These are phyloP conservation scores for Cremastinae sp. DNA, from an alignment of 2,888 invertebrate genomes.

Conservation along the genomic window DNA sequence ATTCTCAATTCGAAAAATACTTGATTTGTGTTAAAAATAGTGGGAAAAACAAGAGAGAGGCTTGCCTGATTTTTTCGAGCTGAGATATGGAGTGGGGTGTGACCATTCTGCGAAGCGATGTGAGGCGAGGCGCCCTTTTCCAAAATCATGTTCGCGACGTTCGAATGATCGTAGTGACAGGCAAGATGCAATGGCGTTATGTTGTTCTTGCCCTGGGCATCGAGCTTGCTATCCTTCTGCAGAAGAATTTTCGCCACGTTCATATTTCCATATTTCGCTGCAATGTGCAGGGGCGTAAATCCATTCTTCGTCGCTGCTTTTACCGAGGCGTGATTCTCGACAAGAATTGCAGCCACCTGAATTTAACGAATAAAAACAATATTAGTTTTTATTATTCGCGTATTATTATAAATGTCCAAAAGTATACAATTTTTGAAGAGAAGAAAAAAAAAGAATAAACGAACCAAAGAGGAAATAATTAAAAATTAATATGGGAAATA, in stretches of 20 bases:
- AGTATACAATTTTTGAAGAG: no score
- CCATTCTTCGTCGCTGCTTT: slow-evolving; percentile 97
- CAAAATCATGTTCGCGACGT: slow-evolving; percentile 92
- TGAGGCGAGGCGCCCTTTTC: slow-evolving; percentile 97
- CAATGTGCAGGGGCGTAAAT: slow-evolving; percentile 97
- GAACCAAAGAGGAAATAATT: not conserved
- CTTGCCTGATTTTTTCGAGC: slow-evolving; percentile 96
- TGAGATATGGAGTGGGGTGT: slow-evolving; percentile 98
- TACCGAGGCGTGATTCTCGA: slow-evolving; percentile 95
- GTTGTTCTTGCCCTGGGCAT: slow-evolving; percentile 95
- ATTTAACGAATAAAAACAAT: slow-evolving; percentile 47
- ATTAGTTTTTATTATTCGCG: no score
- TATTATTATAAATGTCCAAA: no score
- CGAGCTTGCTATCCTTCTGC: slow-evolving; percentile 92
- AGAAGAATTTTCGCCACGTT: slow-evolving; percentile 93
- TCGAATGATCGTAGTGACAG: slow-evolving; percentile 97
- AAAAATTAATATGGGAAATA: no score
- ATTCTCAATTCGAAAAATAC: no score
- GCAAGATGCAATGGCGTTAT: slow-evolving; percentile 98
- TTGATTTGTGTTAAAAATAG: no score
- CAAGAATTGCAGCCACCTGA: slow-evolving; percentile 91
- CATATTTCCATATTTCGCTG: slow-evolving; percentile 98
- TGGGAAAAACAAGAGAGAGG: no score
- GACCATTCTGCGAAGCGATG: slow-evolving; percentile 97
- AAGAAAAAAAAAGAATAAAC: no score